Conservation (phyloP, 2,797 vertebrate genomes). For the Sciaenops ocellatus region DNA sequence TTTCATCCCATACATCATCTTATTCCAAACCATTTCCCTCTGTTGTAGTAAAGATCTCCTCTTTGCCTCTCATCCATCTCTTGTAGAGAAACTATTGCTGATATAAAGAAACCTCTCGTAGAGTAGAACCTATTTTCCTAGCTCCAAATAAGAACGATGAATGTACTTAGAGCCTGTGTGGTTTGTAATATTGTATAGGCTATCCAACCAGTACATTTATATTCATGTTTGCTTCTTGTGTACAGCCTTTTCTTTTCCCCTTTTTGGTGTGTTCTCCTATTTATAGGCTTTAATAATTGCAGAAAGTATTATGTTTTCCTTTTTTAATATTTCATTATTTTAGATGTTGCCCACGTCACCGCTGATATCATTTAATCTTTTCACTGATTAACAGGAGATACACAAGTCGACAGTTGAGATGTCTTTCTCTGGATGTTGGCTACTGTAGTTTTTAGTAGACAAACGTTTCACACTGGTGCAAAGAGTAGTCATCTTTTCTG, state of each 20-base stretch:
- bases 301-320: conserved; percentile 46
- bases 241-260: conserved; percentile 43
- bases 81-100: conserved; percentile 65
- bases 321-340: conserved; percentile 28
- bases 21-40: conserved; percentile 35
- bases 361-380: conserved; percentile 21
- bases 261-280: conserved; percentile 33
- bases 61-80: conserved; percentile 54
- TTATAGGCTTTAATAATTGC: conserved; percentile 59
- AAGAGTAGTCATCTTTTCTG: conserved; percentile 42
- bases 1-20: conserved; percentile 6
- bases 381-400: conserved; percentile 22
- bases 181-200: conserved; percentile 60
- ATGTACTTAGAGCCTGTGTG: conserved; percentile 75
- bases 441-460: conserved; percentile 52
- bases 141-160: conserved; percentile 68
- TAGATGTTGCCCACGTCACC: conserved; percentile 24
- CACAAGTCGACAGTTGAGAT: conserved; percentile 24
- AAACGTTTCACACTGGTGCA: conserved; percentile 67
- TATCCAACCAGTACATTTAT: conserved; percentile 59
- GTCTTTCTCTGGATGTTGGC: conserved; percentile 52
- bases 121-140: conserved; percentile 72
- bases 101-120: conserved; percentile 64
- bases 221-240: conserved; percentile 51
- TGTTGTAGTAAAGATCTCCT: conserved; percentile 33